Conservation (phyloP, 2,113 vertebrate species). For the Penelope pileata region DNA sequence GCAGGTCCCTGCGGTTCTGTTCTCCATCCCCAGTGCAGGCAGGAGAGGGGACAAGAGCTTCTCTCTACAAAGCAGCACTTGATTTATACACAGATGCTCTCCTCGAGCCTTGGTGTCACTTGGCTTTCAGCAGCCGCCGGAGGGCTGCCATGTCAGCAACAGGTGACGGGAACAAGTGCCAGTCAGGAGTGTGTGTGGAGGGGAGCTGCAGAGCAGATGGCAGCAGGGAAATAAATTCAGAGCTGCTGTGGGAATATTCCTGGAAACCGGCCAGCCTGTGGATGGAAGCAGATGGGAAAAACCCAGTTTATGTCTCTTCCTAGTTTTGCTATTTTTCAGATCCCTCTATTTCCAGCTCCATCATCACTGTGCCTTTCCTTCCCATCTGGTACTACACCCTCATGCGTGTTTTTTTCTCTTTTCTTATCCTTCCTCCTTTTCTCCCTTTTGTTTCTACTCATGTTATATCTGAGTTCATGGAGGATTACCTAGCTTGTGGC, state of each 20-base stretch:
- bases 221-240: constrained; percentile 66
- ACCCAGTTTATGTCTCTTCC: background rate
- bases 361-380: background rate
- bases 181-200: constrained; percentile 26
- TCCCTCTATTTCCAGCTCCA: background rate
- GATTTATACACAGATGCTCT: background rate
- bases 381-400: background rate
- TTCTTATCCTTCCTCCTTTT: background rate
- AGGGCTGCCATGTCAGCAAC: constrained; percentile 62
- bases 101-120: background rate
- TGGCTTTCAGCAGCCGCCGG: constrained; percentile 24
- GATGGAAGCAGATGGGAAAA: constrained; percentile 1
- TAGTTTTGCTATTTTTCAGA: background rate
- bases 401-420: background rate
- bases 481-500: background rate
- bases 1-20: background rate
- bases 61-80: background rate
- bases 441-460: background rate
- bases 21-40: background rate
- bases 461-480: background rate
- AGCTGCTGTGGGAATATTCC: constrained; percentile 62
- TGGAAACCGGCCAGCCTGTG: constrained; percentile 40
- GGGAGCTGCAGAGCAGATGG: constrained; percentile 66
- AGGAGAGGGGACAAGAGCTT: background rate
- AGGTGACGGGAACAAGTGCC: constrained; percentile 66